phyloP scores from a whole-genome alignment of 2,888 invertebrate genomes.

The Fragum fragum region DNA sequence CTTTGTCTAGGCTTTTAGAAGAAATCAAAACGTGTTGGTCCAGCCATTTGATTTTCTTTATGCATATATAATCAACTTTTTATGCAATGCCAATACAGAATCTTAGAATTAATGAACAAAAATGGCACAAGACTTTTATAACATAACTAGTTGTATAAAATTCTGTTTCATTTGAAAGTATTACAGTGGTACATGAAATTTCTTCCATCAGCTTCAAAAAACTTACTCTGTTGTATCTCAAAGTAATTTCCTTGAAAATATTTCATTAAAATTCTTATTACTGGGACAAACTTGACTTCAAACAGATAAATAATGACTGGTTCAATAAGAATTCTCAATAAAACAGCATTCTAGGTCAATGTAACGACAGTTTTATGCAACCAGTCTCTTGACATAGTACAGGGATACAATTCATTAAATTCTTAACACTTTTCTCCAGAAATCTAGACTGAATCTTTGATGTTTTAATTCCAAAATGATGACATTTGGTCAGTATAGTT shows the following conservation, averaged over 20 bases:
- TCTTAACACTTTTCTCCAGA: constrained; percentile 25
- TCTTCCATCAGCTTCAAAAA: too few relatives aligned
- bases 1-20: too few relatives aligned
- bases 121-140: too few relatives aligned
- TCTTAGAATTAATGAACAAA: too few relatives aligned
- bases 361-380: constrained; percentile 34
- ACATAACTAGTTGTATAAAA: too few relatives aligned
- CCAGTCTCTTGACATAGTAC: constrained; percentile 28
- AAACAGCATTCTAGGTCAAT: constrained; percentile 28
- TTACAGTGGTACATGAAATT: too few relatives aligned
- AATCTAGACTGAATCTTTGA: background rate
- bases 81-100: too few relatives aligned
- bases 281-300: constrained; percentile 21
- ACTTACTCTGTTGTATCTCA: background rate
- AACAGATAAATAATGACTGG: constrained; percentile 29
- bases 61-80: too few relatives aligned
- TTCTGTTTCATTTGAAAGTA: too few relatives aligned
- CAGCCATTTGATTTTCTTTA: too few relatives aligned
- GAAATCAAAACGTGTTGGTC: too few relatives aligned
- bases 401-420: constrained; percentile 32
- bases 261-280: background rate
- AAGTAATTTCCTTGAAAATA: background rate
- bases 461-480: background rate
- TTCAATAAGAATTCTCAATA: constrained; percentile 25
- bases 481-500: too few relatives aligned